Conservation (phyloP, 2,797 vertebrate species). For the Acipenser transmontanus region DNA sequence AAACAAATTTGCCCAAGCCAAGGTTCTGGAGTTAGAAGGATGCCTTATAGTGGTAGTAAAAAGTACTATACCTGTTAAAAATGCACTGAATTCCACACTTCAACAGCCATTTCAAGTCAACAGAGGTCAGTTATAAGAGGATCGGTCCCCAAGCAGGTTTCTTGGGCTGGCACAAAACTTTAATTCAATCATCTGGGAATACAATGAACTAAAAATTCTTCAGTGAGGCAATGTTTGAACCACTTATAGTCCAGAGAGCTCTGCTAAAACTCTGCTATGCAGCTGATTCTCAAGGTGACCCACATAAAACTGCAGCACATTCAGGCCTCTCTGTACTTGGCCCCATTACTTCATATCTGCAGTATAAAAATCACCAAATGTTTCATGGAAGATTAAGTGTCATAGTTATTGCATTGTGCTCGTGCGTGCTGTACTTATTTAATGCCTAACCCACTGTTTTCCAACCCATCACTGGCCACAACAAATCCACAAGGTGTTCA, state of each 20-base stretch:
- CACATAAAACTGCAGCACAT: slow-evolving; percentile 46
- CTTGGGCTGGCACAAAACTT: neutral
- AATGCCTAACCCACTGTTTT: too few species aligned
- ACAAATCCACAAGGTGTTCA: neutral
- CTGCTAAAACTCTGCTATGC: slow-evolving; percentile 17
- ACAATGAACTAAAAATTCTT: slow-evolving; percentile 5
- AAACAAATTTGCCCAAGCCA: too few species aligned
- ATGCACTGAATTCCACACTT: neutral
- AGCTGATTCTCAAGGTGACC: slow-evolving; percentile 57
- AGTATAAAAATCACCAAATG: slow-evolving; percentile 52
- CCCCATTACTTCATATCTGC: slow-evolving; percentile 48
- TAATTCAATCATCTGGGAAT: neutral
- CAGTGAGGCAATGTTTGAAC: neutral
- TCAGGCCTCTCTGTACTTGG: slow-evolving; percentile 38
- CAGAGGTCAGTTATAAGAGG: neutral
- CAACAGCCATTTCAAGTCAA: neutral
- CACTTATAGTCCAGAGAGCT: slow-evolving; percentile 34
- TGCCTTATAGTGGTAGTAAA: too few species aligned
- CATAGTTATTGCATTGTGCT: neutral
- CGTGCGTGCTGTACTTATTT: neutral
- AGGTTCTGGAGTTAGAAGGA: too few species aligned
- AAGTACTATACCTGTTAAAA: neutral
- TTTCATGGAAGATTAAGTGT: slow-evolving; percentile 32
- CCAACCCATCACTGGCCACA: neutral
- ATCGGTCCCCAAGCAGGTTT: neutral